Conservation (phyloP, 2,113 vertebrate species). For the Psophia crepitans region DNA sequence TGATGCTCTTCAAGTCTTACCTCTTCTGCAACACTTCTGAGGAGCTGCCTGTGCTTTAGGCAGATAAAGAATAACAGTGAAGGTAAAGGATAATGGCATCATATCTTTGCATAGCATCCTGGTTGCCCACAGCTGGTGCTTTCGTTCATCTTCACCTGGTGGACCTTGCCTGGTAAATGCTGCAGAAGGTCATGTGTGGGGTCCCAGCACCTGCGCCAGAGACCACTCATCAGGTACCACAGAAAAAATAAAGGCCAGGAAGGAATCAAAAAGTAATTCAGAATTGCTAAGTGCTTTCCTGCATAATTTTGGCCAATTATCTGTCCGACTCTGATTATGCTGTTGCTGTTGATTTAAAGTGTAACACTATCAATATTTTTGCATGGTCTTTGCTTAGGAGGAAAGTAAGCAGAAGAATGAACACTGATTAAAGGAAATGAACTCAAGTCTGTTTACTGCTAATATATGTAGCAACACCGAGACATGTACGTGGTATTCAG, state of each 20-base stretch:
- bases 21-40: neutral
- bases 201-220: neutral
- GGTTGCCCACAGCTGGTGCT: rapidly evolving
- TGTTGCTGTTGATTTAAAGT: neutral
- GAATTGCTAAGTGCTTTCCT: neutral
- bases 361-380: neutral
- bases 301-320: neutral
- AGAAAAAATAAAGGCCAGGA: neutral
- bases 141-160: neutral
- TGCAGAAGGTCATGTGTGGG: neutral
- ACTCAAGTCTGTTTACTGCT: conserved; percentile 25
- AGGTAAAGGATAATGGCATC: neutral
- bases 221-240: rapidly evolving
- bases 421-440: conserved; percentile 11
- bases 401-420: conserved; percentile 21
- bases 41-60: neutral
- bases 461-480: neutral
- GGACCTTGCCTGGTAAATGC: neutral
- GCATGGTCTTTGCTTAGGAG: neutral
- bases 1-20: neutral
- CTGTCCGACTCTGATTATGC: neutral
- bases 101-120: neutral
- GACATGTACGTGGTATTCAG: neutral
- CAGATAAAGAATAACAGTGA: neutral
- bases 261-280: neutral